phyloP scores from a whole-genome alignment of 2,113 vertebrate species.

The Cricetomys ansorgei region DNA sequence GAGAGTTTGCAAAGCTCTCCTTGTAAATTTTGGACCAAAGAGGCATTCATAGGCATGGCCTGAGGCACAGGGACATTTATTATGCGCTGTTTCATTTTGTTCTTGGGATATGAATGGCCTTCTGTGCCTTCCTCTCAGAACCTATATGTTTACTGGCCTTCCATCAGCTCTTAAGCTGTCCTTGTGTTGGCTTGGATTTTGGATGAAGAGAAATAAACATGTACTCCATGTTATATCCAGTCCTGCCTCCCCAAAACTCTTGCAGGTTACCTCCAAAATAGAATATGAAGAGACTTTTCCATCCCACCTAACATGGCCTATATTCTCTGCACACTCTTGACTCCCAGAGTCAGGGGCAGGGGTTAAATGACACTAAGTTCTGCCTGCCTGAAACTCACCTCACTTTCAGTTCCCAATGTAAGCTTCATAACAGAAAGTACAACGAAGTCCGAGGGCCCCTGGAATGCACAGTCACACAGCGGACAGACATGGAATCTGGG shows the following conservation, averaged over 20 bases:
- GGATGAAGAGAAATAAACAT: neutral
- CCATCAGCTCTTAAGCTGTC: neutral
- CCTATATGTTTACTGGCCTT: neutral
- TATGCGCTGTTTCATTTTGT: slow-evolving; percentile 26
- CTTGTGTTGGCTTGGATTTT: neutral
- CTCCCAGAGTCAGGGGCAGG: neutral
- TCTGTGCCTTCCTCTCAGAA: neutral
- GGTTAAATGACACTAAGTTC: neutral
- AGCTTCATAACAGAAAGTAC: neutral
- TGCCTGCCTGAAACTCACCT: neutral
- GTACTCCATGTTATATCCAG: neutral
- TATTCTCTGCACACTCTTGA: neutral
- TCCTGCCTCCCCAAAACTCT: neutral
- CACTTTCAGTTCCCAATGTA: neutral
- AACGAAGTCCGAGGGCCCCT: neutral
- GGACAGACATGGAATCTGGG: slow-evolving; percentile 21
- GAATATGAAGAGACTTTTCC: neutral
- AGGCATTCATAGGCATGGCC: slow-evolving; percentile 61
- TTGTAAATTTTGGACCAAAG: slow-evolving; percentile 73
- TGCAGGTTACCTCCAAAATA: neutral
- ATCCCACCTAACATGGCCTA: neutral
- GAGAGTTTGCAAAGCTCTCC: slow-evolving; percentile 47
- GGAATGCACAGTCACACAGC: neutral
- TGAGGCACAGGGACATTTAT: slow-evolving; percentile 48
- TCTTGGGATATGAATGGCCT: slow-evolving; percentile 49